These are phyloP conservation scores for Eucera pruinosa DNA, from an alignment of 2,888 invertebrate species.

Conservation along the genomic window DNA sequence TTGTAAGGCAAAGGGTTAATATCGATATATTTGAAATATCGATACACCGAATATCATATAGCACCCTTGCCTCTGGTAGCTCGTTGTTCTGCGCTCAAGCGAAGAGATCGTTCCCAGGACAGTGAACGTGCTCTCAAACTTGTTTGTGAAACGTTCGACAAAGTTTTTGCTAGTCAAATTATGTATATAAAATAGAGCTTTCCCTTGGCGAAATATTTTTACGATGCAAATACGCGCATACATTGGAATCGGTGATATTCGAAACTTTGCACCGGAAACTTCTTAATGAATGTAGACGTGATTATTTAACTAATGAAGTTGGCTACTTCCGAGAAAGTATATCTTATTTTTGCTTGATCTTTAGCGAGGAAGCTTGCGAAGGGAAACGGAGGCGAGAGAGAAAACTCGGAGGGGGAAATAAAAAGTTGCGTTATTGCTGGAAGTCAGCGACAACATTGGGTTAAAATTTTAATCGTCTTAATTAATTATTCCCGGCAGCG, in stretches of 20 bases:
- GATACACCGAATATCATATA: too few relatives aligned
- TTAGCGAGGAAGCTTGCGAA: background rate
- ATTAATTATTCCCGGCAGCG: constrained; percentile 43
- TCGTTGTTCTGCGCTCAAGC: background rate
- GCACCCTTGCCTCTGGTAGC: constrained; percentile 8
- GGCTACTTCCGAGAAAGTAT: background rate
- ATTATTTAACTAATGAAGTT: constrained; percentile 32
- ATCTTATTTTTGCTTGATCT: constrained; percentile 11
- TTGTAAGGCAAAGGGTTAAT: too few relatives aligned
- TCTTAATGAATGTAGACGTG: constrained; percentile 4
- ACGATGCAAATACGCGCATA: background rate
- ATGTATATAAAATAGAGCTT: background rate
- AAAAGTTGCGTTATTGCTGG: constrained; percentile 16
- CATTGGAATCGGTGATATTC: too few relatives aligned
- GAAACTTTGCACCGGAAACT: background rate
- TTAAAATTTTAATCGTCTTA: constrained; percentile 37
- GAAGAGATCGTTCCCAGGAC: constrained; percentile 43
- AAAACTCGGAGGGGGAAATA: background rate
- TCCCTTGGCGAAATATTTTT: background rate
- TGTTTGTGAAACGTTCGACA: constrained; percentile 41
- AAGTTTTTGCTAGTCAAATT: constrained; percentile 30
- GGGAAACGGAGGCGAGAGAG: background rate
- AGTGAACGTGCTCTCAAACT: constrained; percentile 25
- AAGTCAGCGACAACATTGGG: background rate
- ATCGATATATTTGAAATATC: too few relatives aligned